phyloP scores from a whole-genome alignment of 2,888 invertebrate genomes.

The Phortica magna region DNA sequence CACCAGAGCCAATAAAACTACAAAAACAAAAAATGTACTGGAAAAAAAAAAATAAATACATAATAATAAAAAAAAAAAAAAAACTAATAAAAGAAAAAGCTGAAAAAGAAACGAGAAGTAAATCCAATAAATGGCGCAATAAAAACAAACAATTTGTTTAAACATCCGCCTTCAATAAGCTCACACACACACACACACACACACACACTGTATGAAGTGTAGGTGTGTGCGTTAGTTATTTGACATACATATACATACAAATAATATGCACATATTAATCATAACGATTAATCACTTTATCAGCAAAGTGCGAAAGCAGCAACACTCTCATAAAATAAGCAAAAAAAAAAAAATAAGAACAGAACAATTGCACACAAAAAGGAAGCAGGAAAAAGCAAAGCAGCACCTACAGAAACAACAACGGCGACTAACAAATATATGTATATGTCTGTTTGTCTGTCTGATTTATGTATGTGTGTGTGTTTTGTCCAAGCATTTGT shows the following conservation, averaged over 20 bases:
- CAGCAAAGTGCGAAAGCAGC: constrained; percentile 66
- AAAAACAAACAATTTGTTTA: constrained; percentile 50
- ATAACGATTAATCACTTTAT: constrained; percentile 70
- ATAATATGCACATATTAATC: constrained; percentile 46
- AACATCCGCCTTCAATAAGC: constrained; percentile 59
- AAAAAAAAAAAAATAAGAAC: constrained; percentile 18
- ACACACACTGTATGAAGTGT: neutral
- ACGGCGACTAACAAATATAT: neutral
- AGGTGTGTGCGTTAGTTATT: neutral
- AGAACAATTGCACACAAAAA: constrained; percentile 19
- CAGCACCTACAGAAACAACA: constrained; percentile 19
- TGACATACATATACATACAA: constrained; percentile 34
- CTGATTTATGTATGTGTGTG: neutral
- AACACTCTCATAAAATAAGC: constrained; percentile 36
- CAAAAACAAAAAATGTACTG: neutral
- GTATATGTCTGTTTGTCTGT: neutral
- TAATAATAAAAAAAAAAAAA: neutral
- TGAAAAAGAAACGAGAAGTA: neutral
- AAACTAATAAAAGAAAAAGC: neutral
- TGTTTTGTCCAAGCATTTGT: neutral
- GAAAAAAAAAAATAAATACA: neutral
- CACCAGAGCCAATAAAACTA: neutral
- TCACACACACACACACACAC: neutral
- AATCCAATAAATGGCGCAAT: neutral
- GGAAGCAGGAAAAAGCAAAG: constrained; percentile 43